Base-by-base conservation (phyloP, 2,888 invertebrate genomes). In the Junonia oenone region DNA sequence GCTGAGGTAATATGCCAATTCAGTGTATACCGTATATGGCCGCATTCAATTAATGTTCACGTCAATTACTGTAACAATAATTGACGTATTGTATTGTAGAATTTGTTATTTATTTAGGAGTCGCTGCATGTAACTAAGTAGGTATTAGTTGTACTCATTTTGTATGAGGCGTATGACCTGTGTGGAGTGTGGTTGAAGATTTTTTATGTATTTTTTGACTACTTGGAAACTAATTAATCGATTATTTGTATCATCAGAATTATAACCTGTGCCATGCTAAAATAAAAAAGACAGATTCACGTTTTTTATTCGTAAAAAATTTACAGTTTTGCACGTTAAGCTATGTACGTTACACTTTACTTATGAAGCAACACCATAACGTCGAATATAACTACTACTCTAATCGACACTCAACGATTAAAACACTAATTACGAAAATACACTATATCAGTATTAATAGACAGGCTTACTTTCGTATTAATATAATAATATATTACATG, bases 31-130 rank as follows among this genome's bases (percentile, higher is more conserved):
- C 56, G 17, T 56, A 56, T 47, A 47, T 9, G 56, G 51, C 48
- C 11, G 29, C 38, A 49, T 38, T 52, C 58, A 55, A 59, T 56
- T 59, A 59, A 59, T 46, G 56, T 56, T 33, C 45, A 46, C 14
- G 52, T 59, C 56, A 56, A 56, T 59, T 56, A 55, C 55, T 45
- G 40, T 45, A 35, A 35, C 48, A 33, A 48, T 51, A 52, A 49
- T 52, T 55, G 58, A 58, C 58, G 51, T 51, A 51, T 55, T 58
- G 55, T 55, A 45, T 29, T 13, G 11, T n/a, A n/a, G 26, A 31
- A 47, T 54, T 54, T 26, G 43, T 14, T 6, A 37, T 26, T 26
- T 33, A 47, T 13, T 46, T 51, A 51, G 35, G 35, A 17, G 45
- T 51, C 19, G 29, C 37, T 38, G 15, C 17, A 38, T n/a, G n/a